Evolutionary conservation across 1,140 invertebrate species (phyloP).

Genomic region (Bombyx mandarina): DNA sequence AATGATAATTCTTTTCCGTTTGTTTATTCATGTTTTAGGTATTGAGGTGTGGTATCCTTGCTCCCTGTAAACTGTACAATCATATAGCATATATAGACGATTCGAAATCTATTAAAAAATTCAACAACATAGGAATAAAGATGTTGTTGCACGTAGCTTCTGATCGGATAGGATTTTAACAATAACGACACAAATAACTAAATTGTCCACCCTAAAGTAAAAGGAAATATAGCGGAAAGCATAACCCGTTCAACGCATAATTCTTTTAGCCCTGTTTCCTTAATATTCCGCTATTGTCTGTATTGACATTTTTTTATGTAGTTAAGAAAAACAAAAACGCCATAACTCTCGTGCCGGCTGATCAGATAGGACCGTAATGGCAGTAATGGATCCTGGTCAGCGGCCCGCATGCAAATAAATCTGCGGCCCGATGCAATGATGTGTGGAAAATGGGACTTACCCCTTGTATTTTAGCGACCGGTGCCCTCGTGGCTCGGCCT

Average conservation of each 20-base stretch:
- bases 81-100: no score
- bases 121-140: no score
- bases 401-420: conserved; percentile 71
- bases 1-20: no score
- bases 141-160: no score
- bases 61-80: no score
- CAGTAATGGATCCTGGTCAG: conserved; percentile 70
- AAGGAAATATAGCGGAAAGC: conserved; percentile 58
- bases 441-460: conserved; percentile 64
- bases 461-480: conserved; percentile 24
- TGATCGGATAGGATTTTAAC: no score
- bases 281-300: conserved; percentile 39
- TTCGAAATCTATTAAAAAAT: no score
- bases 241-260: conserved; percentile 43
- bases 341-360: conserved; percentile 63
- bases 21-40: no score
- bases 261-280: conserved; percentile 32
- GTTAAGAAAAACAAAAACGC: conserved; percentile 61
- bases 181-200: no score
- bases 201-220: conserved; percentile 11
- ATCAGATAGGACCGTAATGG: conserved; percentile 67
- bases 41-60: no score
- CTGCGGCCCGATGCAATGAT: conserved; percentile 68
- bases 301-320: conserved; percentile 51
- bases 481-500: conserved; percentile 17